Base-by-base conservation (phyloP, 2,888 invertebrate genomes). In the Geotrupes spiniger region DNA sequence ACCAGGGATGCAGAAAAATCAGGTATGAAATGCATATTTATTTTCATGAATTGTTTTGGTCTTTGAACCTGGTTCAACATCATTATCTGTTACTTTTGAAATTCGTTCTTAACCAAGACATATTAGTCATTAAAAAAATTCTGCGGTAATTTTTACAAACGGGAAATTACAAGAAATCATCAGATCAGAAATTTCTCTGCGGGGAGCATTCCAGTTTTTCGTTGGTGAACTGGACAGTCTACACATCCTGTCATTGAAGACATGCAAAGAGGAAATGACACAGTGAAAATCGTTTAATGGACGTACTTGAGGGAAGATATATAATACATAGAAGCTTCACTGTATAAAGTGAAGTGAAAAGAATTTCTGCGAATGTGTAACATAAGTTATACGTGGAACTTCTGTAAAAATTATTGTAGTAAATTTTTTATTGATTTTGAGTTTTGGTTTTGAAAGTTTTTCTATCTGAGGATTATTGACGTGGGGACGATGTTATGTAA, bases 371-470 rank as follows among this genome's bases (percentile, higher is more conserved):
- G 21, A 21, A 4, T 21, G 21, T 21, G 21, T 21, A 21, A 21
- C 21, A 4, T 21, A 21, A 21, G 21, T 21, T 21, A 33, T 17
- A 8, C 5, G 16, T 12, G 11, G 17, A 17, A 17, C n/a, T 9
- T 28, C n/a, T 11, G 16, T n/a, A 9, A 40, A 33, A 40, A 46
- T 46, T 46, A 46, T 46, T 46, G 46, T 40, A 46, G 36, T 46
- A 40, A 40, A 40, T 46, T 46, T 46, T 40, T 41, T 40, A 16
- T 25, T 8, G 40, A 40, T 31, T 28, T 12, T 46, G 17, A 25
- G 36, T 41, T 40, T 40, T 46, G 46, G 46, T 46, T 43, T 31
- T 28, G 29, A 31, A 46, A 29, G 21, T 17, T 27, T 10, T 14
- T 37, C 12, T 4, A 14, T 10, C 12, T 40, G 38, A 15, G 15